Evolutionary conservation across 2,888 invertebrate genomes (phyloP), one percentile per base, ranked within the genome.

Genomic region (Gisinianus flammeolus): DNA sequence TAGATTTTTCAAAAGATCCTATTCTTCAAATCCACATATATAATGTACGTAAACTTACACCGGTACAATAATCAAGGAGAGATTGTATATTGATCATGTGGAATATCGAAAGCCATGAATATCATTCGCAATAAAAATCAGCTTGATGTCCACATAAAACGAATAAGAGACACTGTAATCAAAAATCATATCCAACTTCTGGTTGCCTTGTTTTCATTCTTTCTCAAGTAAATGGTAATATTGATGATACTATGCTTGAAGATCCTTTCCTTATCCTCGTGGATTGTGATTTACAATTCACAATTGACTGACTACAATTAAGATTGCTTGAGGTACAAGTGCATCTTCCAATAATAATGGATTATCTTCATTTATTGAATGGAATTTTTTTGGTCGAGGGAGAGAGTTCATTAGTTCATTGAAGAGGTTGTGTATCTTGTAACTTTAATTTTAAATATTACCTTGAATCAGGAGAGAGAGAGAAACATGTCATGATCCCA

Each of bases 321-420:
- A 66, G 66, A 30, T 12, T 22, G 28, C 31, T 30, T 30, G 31
- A 28, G 31, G 31, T 30, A 66, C 66, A 30, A 22, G 22, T 62
- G 35, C 68, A 68, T 33, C 68, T 33, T 68, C 68, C 30, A 70
- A 26, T 44, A 44, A 26, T 66, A 74, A 74, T 66, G 74, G 62
- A 73, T 73, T 64, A 73, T 44, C 44, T 66, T 74, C 24, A 76
- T 70, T 76, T 62, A 76, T 33, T 76, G 67, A 76, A 66, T 35
- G 19, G 64, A 68, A 68, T 76, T 28, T 28, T 16, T 67, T 8
- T 68, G 31, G n/a, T n/a, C 54, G 35, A 35, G 35, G 12, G n/a
- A 24, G 52, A 28, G 70, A 76, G 76, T 76, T 76, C 76, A 76
- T 76, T 76, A 76, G 76, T 76, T 70, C 76, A 76, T 62, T 68